Evolutionary conservation across 2,113 vertebrate species (phyloP), one percentile per base, ranked within the genome.

Genomic region (Odocoileus hemionus): DNA sequence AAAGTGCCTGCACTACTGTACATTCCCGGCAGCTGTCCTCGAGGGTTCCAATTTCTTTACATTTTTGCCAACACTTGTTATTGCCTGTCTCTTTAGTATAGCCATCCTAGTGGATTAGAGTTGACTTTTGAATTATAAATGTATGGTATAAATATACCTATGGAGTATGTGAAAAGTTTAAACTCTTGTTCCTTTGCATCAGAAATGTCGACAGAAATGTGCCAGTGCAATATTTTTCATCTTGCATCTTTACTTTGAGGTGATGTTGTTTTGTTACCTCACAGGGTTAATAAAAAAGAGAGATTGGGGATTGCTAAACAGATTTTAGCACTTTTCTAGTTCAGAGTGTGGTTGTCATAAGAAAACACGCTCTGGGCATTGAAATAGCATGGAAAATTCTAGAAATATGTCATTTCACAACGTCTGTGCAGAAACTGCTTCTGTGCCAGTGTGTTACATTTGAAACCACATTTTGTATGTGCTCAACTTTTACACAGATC

Each of bases 401-500:
- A 89, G 95, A 98, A 98, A 96, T 94, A 88, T 86, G 87, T 33
- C 90, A 84, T 93, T 96, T 94, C 55, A 94, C 55, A 97, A 57
- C 1, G 8, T 96, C 85, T 97, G 64, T 97, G 89, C 25, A 86
- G 96, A 89, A 96, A 97, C 10, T 4, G 54, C 89, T 92, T 94
- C 86, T 94, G 76, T 90, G 92, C 84, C 95, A 95, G 50, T 95
- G 33, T 97, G 67, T 94, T 98, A 92, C 78, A 96, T 96, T 96
- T 96, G 92, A 96, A 97, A 97, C 26, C 60, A 60, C 80, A 93
- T 94, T 98, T 96, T 95, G 50, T 96, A 74, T 94, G 90, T 98
- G 86, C n/a, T 97, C 92, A 95, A 95, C 94, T 96, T 97, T 95
- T 96, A 96, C 36, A 58, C 92, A 97, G 95, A 97, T 97, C 95